Evolutionary conservation across 2,797 vertebrate species (phyloP).

Genomic region (Amblyopsis hoosieri): DNA sequence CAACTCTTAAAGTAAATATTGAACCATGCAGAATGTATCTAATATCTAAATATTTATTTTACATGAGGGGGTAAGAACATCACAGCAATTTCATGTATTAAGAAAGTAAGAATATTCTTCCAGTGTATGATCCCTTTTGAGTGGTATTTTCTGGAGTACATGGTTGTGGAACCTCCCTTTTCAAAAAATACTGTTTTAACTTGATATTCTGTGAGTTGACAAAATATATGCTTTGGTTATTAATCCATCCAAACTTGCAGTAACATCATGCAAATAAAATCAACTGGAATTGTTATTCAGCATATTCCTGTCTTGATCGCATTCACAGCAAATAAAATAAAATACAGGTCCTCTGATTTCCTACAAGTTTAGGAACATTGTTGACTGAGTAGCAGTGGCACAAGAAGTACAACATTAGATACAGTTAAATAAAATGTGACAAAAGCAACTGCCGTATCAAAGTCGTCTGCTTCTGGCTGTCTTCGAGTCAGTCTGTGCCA

Average conservation of each 20-base stretch:
- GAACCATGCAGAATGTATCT: conserved; percentile 41
- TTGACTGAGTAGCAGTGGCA: conserved; percentile 44
- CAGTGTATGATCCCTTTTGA: conserved; percentile 31
- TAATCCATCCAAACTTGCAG: conserved; percentile 41
- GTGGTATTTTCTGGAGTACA: conserved; percentile 31
- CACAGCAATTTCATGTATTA: conserved; percentile 9
- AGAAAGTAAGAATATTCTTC: conserved; percentile 18
- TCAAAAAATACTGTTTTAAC: conserved; percentile 29
- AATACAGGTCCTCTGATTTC: conserved; percentile 35
- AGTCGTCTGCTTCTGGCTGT: conserved; percentile 43
- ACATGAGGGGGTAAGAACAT: conserved; percentile 13
- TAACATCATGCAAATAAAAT: conserved; percentile 71
- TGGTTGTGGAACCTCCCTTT: conserved; percentile 41
- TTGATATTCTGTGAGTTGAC: conserved; percentile 55
- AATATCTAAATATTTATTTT: conserved; percentile 42
- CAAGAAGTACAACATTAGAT: conserved; percentile 49
- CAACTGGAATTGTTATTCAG: conserved; percentile 40
- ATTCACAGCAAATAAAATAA: conserved; percentile 46
- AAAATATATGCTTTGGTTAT: conserved; percentile 69
- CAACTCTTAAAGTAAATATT: conserved; percentile 38
- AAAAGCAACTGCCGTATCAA: conserved; percentile 23
- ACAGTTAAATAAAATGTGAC: conserved; percentile 48
- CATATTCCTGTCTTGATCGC: conserved; percentile 20
- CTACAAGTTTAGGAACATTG: conserved; percentile 26
- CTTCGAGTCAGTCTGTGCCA: conserved; percentile 85